Conservation (phyloP, 2,888 invertebrate species). For the Scrobipalpa costella region DNA sequence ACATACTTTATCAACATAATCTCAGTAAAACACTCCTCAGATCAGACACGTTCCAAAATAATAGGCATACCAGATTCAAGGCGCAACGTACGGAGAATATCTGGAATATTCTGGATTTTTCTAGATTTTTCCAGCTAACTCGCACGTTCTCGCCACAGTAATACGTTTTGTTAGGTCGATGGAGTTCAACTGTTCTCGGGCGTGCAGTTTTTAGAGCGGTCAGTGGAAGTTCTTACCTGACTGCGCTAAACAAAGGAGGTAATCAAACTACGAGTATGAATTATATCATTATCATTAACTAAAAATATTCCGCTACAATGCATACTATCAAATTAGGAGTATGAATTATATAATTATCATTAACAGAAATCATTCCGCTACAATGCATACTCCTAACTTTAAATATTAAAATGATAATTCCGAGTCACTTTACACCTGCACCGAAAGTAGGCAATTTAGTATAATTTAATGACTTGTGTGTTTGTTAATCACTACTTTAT, state of each 20-base stretch:
- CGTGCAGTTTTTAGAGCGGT: slow-evolving; percentile 16
- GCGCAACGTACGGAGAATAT: not conserved
- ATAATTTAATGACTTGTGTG: too few relatives aligned
- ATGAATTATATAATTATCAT: too few relatives aligned
- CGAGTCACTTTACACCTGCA: too few relatives aligned
- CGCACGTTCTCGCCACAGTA: slow-evolving; percentile 4
- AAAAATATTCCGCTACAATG: too few relatives aligned
- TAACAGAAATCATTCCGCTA: too few relatives aligned
- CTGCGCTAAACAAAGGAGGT: not conserved
- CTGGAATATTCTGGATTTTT: slow-evolving; percentile 8
- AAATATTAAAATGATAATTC: too few relatives aligned
- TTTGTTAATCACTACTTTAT: too few relatives aligned
- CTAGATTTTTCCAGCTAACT: slow-evolving; percentile 1
- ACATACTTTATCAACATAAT: not conserved
- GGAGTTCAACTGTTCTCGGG: slow-evolving; percentile 13
- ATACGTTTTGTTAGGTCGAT: slow-evolving; percentile 10
- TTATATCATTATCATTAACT: too few relatives aligned
- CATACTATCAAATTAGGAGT: too few relatives aligned
- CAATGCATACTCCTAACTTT: too few relatives aligned
- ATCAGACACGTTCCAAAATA: slow-evolving; percentile 5
- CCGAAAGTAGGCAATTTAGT: too few relatives aligned
- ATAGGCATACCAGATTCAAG: not conserved
- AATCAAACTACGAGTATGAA: too few relatives aligned
- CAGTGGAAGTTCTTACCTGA: not conserved
- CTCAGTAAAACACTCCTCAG: not conserved